Conservation (phyloP, 2,797 vertebrate species). For the Macrochelys suwanniensis region DNA sequence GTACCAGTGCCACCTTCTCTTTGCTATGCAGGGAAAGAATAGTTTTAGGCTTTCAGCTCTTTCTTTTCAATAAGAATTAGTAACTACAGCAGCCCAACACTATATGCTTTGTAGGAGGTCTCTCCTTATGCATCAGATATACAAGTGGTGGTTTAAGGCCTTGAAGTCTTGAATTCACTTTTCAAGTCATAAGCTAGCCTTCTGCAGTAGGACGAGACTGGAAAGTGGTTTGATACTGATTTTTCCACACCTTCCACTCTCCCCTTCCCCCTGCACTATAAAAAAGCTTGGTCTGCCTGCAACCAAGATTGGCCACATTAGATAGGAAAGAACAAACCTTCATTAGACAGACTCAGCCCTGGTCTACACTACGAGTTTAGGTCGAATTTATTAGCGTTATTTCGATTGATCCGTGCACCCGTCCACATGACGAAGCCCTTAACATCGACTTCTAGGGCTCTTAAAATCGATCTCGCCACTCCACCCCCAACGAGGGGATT, state of each 20-base stretch:
- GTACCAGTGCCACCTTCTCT: background rate
- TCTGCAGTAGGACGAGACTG: background rate
- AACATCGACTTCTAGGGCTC: no score
- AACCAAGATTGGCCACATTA: background rate
- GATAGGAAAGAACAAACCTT: background rate
- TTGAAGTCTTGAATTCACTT: background rate
- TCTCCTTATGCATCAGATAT: background rate
- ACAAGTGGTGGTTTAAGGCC: constrained; percentile 12
- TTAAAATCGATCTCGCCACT: no score
- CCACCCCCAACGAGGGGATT: no score
- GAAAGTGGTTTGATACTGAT: background rate
- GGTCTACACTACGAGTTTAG: no score
- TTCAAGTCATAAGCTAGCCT: background rate
- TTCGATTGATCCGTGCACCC: no score
- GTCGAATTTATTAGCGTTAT: no score
- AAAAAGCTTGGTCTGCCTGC: background rate
- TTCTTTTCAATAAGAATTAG: constrained; percentile 21
- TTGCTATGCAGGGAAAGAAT: constrained; percentile 13
- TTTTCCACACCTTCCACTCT: background rate
- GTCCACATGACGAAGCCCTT: no score
- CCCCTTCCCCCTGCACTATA: background rate
- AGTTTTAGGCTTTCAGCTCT: background rate
- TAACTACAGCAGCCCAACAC: constrained; percentile 6
- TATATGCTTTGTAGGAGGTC: background rate
- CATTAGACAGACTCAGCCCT: background rate